Percentiles rank a stretch among this genome's conserved stretches.
These are phyloP conservation scores for Lydus trimaculatus DNA, from an alignment of 2,888 invertebrate genomes.

Conservation along the genomic window DNA sequence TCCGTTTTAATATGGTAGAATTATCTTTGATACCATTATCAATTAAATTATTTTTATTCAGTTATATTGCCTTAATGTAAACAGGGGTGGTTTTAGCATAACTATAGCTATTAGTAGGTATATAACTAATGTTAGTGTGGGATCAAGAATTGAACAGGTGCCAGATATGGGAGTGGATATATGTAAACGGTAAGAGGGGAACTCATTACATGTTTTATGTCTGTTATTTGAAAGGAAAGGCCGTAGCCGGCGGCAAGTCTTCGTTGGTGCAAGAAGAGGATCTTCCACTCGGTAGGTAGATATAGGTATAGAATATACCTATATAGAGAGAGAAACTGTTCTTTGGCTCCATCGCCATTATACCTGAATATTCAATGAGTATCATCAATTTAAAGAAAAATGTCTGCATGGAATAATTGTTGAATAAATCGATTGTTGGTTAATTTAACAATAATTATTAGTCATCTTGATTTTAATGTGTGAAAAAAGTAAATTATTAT, in stretches of 20 bases:
- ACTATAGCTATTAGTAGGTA: too few species aligned
- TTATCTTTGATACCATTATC: neutral
- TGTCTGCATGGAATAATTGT: neutral
- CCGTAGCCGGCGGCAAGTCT: conserved; percentile 42
- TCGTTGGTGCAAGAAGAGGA: conserved; percentile 37
- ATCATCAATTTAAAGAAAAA: conserved; percentile 1
- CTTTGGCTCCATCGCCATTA: neutral
- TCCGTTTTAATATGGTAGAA: conserved; percentile 7
- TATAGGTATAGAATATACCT: neutral
- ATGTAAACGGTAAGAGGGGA: conserved; percentile 34
- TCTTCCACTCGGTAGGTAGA: neutral
- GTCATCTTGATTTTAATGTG: neutral
- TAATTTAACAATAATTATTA: neutral
- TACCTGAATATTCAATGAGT: neutral
- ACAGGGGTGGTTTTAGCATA: neutral
- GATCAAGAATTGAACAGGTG: conserved; percentile 41
- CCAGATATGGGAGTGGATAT: conserved; percentile 45
- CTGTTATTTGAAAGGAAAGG: conserved; percentile 48
- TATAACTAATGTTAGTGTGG: conserved; percentile 28
- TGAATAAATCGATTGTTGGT: neutral
- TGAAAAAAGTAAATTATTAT: neutral
- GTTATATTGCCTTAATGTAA: neutral
- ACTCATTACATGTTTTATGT: conserved; percentile 49
- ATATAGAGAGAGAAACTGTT: neutral
- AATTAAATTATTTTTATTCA: neutral